phyloP scores from a whole-genome alignment of 2,113 vertebrate genomes.

The Rhinoderma darwinii region DNA sequence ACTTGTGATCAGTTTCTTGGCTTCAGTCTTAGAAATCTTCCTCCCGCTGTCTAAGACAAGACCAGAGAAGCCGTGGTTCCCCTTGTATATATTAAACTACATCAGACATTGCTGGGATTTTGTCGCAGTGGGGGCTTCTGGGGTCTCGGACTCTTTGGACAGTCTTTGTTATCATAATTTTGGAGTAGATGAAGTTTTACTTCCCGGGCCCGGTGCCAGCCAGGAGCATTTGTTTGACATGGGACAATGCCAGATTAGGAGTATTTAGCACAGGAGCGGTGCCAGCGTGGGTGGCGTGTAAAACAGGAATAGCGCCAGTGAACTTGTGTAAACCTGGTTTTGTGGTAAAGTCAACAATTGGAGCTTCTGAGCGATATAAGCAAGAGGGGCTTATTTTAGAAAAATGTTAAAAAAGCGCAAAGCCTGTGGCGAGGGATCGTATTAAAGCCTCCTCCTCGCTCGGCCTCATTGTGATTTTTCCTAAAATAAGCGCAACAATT shows the following conservation, averaged over 20 bases:
- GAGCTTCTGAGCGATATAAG: neutral
- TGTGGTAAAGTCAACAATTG: constrained; percentile 24
- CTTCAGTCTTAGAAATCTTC: neutral
- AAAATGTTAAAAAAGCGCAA: neutral
- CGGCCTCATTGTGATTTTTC: neutral
- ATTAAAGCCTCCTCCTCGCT: neutral
- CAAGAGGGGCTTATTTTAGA: constrained; percentile 16
- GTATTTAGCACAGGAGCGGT: constrained; percentile 1
- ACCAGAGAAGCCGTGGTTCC: neutral
- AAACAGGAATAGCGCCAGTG: constrained; percentile 30
- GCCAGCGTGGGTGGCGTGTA: constrained; percentile 36
- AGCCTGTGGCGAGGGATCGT: constrained; percentile 1
- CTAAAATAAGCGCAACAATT: constrained; percentile 40
- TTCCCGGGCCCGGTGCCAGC: constrained; percentile 18
- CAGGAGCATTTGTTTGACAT: constrained; percentile 33
- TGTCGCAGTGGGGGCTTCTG: neutral
- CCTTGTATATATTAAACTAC: too few species aligned
- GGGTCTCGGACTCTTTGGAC: neutral
- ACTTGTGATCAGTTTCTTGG: neutral
- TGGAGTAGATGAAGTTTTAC: neutral
- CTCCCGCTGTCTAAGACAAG: neutral
- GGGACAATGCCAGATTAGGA: constrained; percentile 32
- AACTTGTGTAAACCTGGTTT: constrained; percentile 45
- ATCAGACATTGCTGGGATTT: neutral
- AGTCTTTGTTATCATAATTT: constrained; percentile 33